Percentiles rank a stretch among this genome's conserved stretches.
These are phyloP conservation scores for Anthonomus grandis DNA, from an alignment of 1,140 invertebrate genomes.

Conservation along the genomic window DNA sequence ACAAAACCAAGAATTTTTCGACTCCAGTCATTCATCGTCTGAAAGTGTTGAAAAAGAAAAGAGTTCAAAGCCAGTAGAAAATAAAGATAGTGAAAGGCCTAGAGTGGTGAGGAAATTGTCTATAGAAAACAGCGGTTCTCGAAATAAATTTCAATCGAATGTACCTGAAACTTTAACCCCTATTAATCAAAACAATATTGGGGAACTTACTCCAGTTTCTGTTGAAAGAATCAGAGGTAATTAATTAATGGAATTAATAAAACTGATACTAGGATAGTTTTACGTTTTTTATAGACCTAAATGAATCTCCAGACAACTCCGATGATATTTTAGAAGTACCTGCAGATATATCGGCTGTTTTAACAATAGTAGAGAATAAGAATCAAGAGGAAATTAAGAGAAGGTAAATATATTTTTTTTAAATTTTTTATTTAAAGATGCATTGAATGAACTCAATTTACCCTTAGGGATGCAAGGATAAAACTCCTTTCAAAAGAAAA, in stretches of 20 bases:
- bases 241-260: background rate
- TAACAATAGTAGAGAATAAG: conserved; percentile 42
- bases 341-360: conserved; percentile 45
- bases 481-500: conserved; percentile 67
- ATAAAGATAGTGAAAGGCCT: conserved; percentile 7
- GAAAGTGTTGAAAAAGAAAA: background rate
- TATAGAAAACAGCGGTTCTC: conserved; percentile 41
- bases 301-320: conserved; percentile 33
- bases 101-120: conserved; percentile 35
- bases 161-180: conserved; percentile 50
- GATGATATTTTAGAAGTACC: conserved; percentile 45
- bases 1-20: background rate
- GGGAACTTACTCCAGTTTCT: conserved; percentile 53
- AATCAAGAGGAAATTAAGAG: conserved; percentile 42
- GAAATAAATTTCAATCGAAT: conserved; percentile 37
- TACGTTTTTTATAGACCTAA: conserved; percentile 26
- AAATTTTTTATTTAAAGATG: conserved; percentile 2
- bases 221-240: conserved; percentile 35
- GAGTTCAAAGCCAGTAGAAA: conserved; percentile 7
- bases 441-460: background rate
- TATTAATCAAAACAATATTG: conserved; percentile 49
- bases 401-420: conserved; percentile 13
- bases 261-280: too few relatives aligned
- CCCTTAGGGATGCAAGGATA: conserved; percentile 36
- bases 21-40: too few relatives aligned